phyloP scores from a whole-genome alignment of 2,888 invertebrate species.

The Caenorhabditis drosophilae region DNA sequence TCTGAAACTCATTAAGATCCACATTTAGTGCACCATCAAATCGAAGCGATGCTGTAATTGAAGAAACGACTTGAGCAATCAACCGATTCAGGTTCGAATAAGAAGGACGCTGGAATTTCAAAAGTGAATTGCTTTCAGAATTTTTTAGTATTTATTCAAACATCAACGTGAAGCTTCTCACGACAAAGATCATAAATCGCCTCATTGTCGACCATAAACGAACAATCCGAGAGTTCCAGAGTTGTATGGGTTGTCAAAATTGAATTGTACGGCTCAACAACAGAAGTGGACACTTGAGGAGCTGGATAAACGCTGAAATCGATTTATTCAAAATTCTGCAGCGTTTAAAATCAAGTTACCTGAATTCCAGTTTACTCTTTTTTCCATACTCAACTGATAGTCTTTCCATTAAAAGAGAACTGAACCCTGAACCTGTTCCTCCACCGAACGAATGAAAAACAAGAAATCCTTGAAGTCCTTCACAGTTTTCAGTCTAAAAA shows the following conservation, averaged over 20 bases:
- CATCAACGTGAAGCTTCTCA: constrained; percentile 76
- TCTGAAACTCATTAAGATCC: constrained; percentile 73
- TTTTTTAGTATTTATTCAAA: constrained; percentile 14
- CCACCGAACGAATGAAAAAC: constrained; percentile 78
- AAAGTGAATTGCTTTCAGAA: constrained; percentile 3
- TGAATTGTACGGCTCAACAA: constrained; percentile 94
- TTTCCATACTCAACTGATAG: constrained; percentile 83
- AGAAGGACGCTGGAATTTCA: constrained; percentile 75
- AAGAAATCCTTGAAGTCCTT: constrained; percentile 73
- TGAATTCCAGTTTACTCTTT: constrained; percentile 84
- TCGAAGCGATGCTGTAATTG: constrained; percentile 78
- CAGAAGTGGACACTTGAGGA: constrained; percentile 81
- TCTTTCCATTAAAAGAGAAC: constrained; percentile 84
- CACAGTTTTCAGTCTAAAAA: constrained; percentile 78
- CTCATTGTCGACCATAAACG: constrained; percentile 92
- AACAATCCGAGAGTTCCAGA: constrained; percentile 89
- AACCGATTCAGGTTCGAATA: constrained; percentile 89
- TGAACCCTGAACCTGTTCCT: constrained; percentile 88
- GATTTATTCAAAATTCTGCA: background rate
- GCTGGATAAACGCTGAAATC: constrained; percentile 54
- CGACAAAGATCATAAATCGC: constrained; percentile 90
- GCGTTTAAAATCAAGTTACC: constrained; percentile 3
- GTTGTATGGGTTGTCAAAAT: constrained; percentile 94
- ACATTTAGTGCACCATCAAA: constrained; percentile 73
- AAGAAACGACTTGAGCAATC: constrained; percentile 82